Percentiles rank a stretch among this genome's conserved stretches.
Conservation (phyloP, 2,888 invertebrate species). For the Cerastis leucographa region DNA sequence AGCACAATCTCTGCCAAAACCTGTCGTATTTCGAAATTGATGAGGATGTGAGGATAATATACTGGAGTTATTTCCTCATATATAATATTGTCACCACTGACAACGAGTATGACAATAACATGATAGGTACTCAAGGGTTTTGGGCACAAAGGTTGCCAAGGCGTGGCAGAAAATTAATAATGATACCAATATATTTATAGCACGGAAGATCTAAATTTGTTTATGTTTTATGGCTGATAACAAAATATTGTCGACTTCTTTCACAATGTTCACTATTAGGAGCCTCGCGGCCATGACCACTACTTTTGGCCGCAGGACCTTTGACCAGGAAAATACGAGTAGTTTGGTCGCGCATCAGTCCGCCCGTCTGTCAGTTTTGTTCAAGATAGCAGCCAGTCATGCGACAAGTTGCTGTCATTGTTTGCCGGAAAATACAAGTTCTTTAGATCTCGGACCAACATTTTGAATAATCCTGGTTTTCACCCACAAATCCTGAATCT, state of each 20-base stretch:
- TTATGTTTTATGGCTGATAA: conserved; percentile 13
- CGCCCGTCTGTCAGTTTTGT: neutral
- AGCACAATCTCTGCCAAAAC: conserved; percentile 26
- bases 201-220: neutral
- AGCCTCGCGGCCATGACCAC: neutral
- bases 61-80: conserved; percentile 23
- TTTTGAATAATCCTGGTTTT: neutral
- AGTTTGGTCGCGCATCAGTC: neutral
- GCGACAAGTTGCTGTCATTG: neutral
- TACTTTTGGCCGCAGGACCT: neutral
- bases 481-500: neutral
- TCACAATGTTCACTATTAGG: neutral
- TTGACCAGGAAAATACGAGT: neutral
- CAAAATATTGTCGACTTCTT: neutral
- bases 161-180: conserved; percentile 35
- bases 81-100: conserved; percentile 30
- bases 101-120: conserved; percentile 27
- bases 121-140: conserved; percentile 13
- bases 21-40: conserved; percentile 7
- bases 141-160: conserved; percentile 17
- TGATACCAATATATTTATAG: neutral
- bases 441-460: neutral
- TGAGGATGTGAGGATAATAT: conserved; percentile 19
- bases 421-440: neutral
- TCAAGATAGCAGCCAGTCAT: neutral